These are phyloP conservation scores for Meghimatium bilineatum DNA, from an alignment of 2,888 invertebrate genomes.

Conservation along the genomic window DNA sequence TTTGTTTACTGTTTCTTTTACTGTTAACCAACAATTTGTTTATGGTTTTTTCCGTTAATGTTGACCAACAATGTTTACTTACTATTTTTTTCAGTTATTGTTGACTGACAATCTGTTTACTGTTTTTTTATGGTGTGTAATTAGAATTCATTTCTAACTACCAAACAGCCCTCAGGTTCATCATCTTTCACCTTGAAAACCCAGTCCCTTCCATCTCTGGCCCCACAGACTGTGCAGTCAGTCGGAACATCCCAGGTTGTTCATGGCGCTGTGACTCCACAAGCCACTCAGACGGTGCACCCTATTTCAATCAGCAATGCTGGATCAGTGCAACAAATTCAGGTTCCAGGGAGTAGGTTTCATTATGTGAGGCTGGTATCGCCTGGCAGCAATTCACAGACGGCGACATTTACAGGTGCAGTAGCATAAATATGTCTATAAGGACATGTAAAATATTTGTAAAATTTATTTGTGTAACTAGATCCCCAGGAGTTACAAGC, in stretches of 20 bases:
- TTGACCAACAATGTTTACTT: not conserved
- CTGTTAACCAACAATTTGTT: not conserved
- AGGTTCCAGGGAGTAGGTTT: slow-evolving; percentile 76
- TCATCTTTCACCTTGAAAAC: slow-evolving; percentile 53
- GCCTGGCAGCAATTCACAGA: slow-evolving; percentile 57
- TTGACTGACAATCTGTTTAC: slow-evolving; percentile 7
- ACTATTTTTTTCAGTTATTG: not conserved
- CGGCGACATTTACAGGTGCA: slow-evolving; percentile 42
- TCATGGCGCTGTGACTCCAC: slow-evolving; percentile 29
- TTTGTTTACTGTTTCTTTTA: not conserved
- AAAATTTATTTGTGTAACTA: too few species aligned
- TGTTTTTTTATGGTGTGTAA: not conserved
- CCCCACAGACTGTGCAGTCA: slow-evolving; percentile 49
- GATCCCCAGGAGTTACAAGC: too few species aligned
- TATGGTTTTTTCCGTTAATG: not conserved
- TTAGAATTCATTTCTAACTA: not conserved
- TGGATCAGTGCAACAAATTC: slow-evolving; percentile 69
- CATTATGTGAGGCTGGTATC: slow-evolving; percentile 77
- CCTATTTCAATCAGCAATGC: slow-evolving; percentile 39
- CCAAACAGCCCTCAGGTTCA: slow-evolving; percentile 46
- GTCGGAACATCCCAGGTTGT: slow-evolving; percentile 19
- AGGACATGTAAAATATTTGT: too few species aligned
- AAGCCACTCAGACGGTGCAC: slow-evolving; percentile 21
- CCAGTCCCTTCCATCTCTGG: slow-evolving; percentile 40
- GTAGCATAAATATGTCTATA: too few species aligned